Conservation (phyloP, 1,140 invertebrate genomes). For the Heliothis virescens region DNA sequence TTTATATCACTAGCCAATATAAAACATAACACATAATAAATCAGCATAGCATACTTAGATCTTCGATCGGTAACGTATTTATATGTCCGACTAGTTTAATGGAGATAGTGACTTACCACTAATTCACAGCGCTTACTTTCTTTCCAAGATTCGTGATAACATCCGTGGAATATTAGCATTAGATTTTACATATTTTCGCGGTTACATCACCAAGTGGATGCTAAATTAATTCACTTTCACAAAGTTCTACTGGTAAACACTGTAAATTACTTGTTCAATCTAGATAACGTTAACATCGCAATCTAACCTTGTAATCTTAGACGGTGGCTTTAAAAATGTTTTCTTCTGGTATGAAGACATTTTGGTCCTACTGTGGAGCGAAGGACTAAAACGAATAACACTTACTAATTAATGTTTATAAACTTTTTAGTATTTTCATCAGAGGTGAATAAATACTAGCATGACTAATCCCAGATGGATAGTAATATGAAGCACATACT, state of each 20-base stretch:
- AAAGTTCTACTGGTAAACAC: constrained; percentile 10
- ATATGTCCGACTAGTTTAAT: not conserved
- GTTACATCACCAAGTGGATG: constrained; percentile 10
- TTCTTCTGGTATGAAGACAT: no score
- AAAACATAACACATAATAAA: not conserved
- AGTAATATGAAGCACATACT: no score
- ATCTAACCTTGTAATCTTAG: not conserved
- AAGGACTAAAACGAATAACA: no score
- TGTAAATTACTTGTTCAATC: not conserved
- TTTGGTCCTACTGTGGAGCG: no score
- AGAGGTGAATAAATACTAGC: no score
- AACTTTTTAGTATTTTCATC: no score
- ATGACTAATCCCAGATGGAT: no score
- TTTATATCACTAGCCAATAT: no score
- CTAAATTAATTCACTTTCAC: constrained; percentile 35
- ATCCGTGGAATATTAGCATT: constrained; percentile 9
- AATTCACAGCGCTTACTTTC: not conserved
- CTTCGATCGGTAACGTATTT: not conserved
- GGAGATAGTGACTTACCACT: not conserved
- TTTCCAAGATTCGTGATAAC: constrained; percentile 5
- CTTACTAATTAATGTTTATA: no score
- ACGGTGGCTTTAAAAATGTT: not conserved
- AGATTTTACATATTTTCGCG: constrained; percentile 18
- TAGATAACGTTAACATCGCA: not conserved
- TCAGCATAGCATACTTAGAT: not conserved